Conservation (phyloP, 2,888 invertebrate species). For the Mythimna ferrago region DNA sequence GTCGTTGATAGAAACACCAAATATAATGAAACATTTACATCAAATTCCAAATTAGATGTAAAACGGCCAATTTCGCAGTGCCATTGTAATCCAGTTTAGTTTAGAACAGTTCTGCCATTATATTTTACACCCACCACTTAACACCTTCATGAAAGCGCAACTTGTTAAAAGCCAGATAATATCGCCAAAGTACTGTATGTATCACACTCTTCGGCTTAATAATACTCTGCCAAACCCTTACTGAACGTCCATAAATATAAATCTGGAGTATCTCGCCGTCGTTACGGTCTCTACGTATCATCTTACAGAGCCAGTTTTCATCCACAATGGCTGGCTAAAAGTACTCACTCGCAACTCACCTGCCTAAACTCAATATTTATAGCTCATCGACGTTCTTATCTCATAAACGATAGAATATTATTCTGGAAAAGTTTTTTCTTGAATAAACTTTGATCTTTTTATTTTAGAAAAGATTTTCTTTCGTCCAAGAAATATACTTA, state of each 20-base stretch:
- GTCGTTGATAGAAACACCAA: neutral
- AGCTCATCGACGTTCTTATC: slow-evolving; percentile 50
- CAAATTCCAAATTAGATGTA: neutral
- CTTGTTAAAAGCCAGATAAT: slow-evolving; percentile 28
- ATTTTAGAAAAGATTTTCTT: slow-evolving; percentile 28
- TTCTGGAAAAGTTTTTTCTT: slow-evolving; percentile 26
- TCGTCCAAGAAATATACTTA: slow-evolving; percentile 12
- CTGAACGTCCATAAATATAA: slow-evolving; percentile 65
- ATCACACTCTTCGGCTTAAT: slow-evolving; percentile 36
- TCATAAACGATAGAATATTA: slow-evolving; percentile 55
- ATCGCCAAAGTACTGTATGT: slow-evolving; percentile 32
- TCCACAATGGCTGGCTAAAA: slow-evolving; percentile 53
- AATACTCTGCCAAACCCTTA: slow-evolving; percentile 55
- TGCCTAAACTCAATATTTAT: slow-evolving; percentile 65
- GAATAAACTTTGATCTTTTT: slow-evolving; percentile 46
- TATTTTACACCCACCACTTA: slow-evolving; percentile 28
- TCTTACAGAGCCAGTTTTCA: slow-evolving; percentile 54
- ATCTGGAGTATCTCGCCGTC: slow-evolving; percentile 59
- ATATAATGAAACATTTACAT: neutral
- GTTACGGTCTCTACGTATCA: slow-evolving; percentile 50
- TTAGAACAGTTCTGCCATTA: slow-evolving; percentile 1
- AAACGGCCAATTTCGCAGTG: slow-evolving; percentile 10
- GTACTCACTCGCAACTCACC: slow-evolving; percentile 63
- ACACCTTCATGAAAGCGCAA: slow-evolving; percentile 24
- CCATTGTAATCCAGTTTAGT: slow-evolving; percentile 10